Evolutionary conservation across 2,797 vertebrate species (phyloP).

Genomic region (Gouania willdenowi): DNA sequence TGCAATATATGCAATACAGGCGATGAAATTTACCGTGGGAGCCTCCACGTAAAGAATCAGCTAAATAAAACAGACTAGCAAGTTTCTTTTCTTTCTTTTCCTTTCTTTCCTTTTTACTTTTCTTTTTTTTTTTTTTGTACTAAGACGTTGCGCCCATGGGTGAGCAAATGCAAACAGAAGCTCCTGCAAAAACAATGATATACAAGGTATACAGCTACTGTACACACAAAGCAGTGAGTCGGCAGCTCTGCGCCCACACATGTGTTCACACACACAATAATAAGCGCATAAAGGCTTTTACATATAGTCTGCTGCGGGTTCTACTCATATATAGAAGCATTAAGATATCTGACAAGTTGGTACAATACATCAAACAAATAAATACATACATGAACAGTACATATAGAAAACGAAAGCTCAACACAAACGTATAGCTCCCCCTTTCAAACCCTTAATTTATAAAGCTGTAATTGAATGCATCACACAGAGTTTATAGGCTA

Average conservation of each 20-base stretch:
- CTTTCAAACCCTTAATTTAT: conserved; percentile 45
- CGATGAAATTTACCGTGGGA: conserved; percentile 78
- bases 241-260: conserved; percentile 83
- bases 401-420: conserved; percentile 60
- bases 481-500: conserved; percentile 81
- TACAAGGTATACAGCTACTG: conserved; percentile 89
- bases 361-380: conserved; percentile 81
- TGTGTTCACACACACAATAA: conserved; percentile 91
- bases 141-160: conserved; percentile 71
- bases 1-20: conserved; percentile 84
- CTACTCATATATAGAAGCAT: conserved; percentile 61
- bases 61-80: conserved; percentile 71
- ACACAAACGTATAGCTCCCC: conserved; percentile 53
- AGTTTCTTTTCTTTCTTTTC: conserved; percentile 44
- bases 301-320: conserved; percentile 44
- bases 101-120: too few species aligned
- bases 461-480: conserved; percentile 77
- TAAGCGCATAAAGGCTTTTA: conserved; percentile 53
- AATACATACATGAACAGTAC: conserved; percentile 83
- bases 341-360: conserved; percentile 85
- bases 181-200: conserved; percentile 78
- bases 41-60: conserved; percentile 76
- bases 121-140: too few species aligned
- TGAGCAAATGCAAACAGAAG: conserved; percentile 82
- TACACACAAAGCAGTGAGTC: conserved; percentile 80